Base-by-base conservation (phyloP, 2,888 invertebrate genomes). In the Macrophya annulata region DNA sequence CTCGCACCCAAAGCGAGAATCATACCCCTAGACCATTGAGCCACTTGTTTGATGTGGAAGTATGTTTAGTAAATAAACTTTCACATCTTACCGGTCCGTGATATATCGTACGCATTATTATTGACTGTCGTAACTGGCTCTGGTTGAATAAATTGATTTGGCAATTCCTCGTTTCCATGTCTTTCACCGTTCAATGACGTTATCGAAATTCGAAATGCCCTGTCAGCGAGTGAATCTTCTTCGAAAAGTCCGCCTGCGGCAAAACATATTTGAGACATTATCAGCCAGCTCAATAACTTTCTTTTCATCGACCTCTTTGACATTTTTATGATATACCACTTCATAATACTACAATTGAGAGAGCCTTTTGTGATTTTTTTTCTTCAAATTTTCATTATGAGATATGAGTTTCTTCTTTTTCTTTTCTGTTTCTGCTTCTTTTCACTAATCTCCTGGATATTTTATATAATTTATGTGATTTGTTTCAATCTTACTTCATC, bases 221-320 rank as follows among this genome's bases (percentile, higher is more conserved):
- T 95, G 79, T 95, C 94, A 85, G 95, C 94, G 51, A 81, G 51
- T 21, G 59, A 40, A 87, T 94, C 94, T 81, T 94, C 93, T 92
- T 96, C 94, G 88, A 96, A 95, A 86, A 96, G 94, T 21, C 95
- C 96, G 87, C 96, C 96, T 96, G 81, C 21, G 92, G n/a, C 12
- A 74, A 45, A 21, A 17, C 45, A 77, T 3, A 25, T 74, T 31
- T 2, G 31, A 31, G 3, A 3, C 31, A 31, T 31, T 31, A 1
- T 31, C 31, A 2, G 31, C 31, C 31, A 31, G 31, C 17, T 62
- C n/a, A n/a, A n/a, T 62, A 17, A n/a, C 15, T 62, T 21, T n/a
- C 62, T 8, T 21, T 62, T 21, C 8, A n/a, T 1, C 6, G 4
- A 21, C n/a, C 21, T 17, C 17, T 17, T 31, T 1, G 31, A 40